phyloP scores from a whole-genome alignment of 2,797 vertebrate genomes.

The Coracias cyanogaster region DNA sequence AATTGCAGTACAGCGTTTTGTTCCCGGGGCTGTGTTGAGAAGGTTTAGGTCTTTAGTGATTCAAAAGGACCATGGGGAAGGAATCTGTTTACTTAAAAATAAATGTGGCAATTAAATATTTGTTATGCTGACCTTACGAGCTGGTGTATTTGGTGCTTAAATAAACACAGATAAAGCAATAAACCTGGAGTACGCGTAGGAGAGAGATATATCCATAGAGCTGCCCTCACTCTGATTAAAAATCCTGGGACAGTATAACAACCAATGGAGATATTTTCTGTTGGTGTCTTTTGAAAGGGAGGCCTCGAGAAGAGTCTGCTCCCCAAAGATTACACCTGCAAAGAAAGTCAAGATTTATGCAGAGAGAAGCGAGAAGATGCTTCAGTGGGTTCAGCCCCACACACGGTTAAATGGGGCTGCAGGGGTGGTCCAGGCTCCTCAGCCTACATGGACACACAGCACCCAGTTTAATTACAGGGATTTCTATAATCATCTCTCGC shows the following conservation, averaged over 20 bases:
- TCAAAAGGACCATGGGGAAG: not conserved
- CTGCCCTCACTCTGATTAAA: not conserved
- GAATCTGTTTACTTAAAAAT: not conserved
- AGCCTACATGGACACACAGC: not conserved
- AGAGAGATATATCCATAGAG: not conserved
- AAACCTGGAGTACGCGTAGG: not conserved
- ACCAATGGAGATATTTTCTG: not conserved
- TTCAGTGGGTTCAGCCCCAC: not conserved
- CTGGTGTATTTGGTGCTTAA: not conserved
- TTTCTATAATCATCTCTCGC: not conserved
- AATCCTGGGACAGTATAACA: not conserved
- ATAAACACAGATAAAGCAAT: not conserved
- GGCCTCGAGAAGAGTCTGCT: not conserved
- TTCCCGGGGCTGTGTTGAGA: not conserved
- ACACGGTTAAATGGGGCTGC: not conserved
- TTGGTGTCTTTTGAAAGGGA: not conserved
- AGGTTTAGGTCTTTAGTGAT: not conserved
- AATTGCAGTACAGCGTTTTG: accelerated
- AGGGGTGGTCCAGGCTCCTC: not conserved
- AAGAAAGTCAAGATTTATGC: not conserved
- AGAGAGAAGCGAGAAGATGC: not conserved
- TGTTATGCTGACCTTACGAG: not conserved
- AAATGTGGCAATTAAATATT: not conserved
- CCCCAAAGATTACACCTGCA: not conserved
- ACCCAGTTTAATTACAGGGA: not conserved